Evolutionary conservation across 2,113 vertebrate genomes (phyloP), one percentile per base, ranked within the genome.

Genomic region (Meles meles): DNA sequence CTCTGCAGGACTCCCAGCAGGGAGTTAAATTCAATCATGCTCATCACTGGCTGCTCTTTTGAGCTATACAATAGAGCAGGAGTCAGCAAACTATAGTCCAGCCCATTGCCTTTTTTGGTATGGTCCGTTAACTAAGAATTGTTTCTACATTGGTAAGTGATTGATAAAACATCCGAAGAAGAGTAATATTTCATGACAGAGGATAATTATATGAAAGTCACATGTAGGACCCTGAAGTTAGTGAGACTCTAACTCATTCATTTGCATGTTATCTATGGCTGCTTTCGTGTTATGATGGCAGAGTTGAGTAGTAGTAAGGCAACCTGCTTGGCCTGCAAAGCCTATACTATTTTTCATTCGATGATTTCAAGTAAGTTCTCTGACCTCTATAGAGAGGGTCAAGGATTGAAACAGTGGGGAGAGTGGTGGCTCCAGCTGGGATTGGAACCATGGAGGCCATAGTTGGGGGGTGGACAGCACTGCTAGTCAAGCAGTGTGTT

Each of bases 131-230:
- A 52, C 44, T 55, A 65, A 88, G 18, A 92, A 80, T 76, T 47
- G 2, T 27, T 65, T 90, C 65, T 44, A 11, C 7, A 5, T 93
- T 55, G 23, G 69, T 84, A 88, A 94, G 23, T 96, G 57, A 81
- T 89, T 69, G 10, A 39, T 67, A 63, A 88, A n/a, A 3, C 9
- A 83, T 57, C 18, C 57, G 69, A 74, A 57, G 3, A 47, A 88
- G 49, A 90, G 52, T 6, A 79, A 18, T 49, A 87, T 52, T 97
- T 77, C 42, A 71, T 27, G 34, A 84, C 47, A 57, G 12, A 89
- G 55, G 25, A 34, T 71, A 93, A 86, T 82, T 42, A 87, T 13
- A 29, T 23, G n/a, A 65, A 92, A 85, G 59, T 95, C 55, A 84
- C 89, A 52, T 95, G 39, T 37, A 61, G 42, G 55, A 11, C 59